Conservation (phyloP, 2,888 invertebrate genomes). For the Reticulitermes lucifugus region DNA sequence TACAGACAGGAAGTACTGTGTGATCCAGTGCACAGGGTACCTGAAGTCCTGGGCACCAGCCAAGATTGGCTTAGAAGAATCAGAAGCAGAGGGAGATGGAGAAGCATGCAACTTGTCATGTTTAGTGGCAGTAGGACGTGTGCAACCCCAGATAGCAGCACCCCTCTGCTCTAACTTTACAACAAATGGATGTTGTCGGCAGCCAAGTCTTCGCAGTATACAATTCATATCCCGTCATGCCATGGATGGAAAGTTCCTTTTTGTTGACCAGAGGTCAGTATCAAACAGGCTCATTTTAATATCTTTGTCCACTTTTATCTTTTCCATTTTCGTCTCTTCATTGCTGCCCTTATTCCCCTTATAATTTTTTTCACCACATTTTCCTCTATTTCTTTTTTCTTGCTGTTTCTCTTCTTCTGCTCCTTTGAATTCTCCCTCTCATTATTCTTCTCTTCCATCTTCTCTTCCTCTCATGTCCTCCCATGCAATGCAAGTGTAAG, state of each 20-base stretch:
- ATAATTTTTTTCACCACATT: too few species aligned
- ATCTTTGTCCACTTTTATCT: background rate
- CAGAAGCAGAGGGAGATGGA: conserved; percentile 67
- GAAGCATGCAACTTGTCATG: conserved; percentile 82
- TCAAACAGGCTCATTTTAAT: background rate
- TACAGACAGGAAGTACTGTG: conserved; percentile 84
- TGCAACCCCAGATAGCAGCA: conserved; percentile 71
- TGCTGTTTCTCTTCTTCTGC: too few species aligned
- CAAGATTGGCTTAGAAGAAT: conserved; percentile 77
- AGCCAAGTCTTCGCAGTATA: conserved; percentile 71
- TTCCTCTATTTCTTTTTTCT: too few species aligned
- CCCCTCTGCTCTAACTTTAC: conserved; percentile 50
- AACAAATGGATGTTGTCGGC: conserved; percentile 57
- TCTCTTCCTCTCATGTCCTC: too few species aligned
- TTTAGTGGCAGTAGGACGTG: conserved; percentile 87
- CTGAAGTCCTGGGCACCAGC: conserved; percentile 91
- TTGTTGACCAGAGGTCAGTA: conserved; percentile 87
- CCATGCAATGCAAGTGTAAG: too few species aligned
- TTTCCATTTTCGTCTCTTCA: too few species aligned
- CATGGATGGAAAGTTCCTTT: conserved; percentile 91
- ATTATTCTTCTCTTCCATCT: too few species aligned
- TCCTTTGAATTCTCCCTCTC: too few species aligned
- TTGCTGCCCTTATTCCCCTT: too few species aligned
- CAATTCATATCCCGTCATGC: conserved; percentile 89
- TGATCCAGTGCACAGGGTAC: conserved; percentile 94